Percentiles rank a stretch among this genome's conserved stretches.
Evolutionary conservation across 2,888 invertebrate genomes (phyloP).

Genomic region (Sarcophaga subvicina): DNA sequence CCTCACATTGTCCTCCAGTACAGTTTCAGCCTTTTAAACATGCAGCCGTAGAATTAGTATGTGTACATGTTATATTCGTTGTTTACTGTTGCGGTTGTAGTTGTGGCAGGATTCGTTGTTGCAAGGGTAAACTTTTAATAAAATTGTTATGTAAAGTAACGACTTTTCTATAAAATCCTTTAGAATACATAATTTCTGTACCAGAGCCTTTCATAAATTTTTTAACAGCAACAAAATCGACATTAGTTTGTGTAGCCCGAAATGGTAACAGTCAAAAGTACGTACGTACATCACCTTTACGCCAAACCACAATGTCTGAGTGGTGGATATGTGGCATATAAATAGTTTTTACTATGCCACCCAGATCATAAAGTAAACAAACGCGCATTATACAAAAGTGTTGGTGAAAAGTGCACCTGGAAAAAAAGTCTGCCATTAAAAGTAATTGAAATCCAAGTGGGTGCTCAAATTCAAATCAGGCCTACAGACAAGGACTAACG

Average conservation of each 20-base stretch:
- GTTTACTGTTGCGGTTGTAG: conserved; percentile 5
- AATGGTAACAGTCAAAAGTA: conserved; percentile 33
- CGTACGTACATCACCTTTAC: conserved; percentile 19
- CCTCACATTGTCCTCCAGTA: not conserved
- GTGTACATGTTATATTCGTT: conserved; percentile 16
- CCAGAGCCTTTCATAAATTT: conserved; percentile 54
- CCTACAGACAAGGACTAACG: too few species aligned
- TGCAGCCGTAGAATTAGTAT: not conserved
- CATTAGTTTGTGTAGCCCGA: not conserved
- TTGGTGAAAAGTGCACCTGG: conserved; percentile 23
- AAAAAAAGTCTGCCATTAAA: not conserved
- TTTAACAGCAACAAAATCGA: conserved; percentile 14
- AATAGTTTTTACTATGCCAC: conserved; percentile 11
- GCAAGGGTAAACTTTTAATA: conserved; percentile 66
- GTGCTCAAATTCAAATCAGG: too few species aligned
- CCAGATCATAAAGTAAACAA: conserved; percentile 41
- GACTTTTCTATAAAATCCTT: conserved; percentile 63
- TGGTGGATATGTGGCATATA: not conserved
- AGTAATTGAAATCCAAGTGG: too few species aligned
- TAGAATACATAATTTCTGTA: conserved; percentile 53
- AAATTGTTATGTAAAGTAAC: conserved; percentile 65
- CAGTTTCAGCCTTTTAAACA: conserved; percentile 9
- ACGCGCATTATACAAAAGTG: conserved; percentile 26
- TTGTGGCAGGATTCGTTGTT: conserved; percentile 29
- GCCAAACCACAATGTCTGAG: conserved; percentile 10